Evolutionary conservation across 2,113 vertebrate genomes (phyloP).

Genomic region (Misgurnus mizolepis): DNA sequence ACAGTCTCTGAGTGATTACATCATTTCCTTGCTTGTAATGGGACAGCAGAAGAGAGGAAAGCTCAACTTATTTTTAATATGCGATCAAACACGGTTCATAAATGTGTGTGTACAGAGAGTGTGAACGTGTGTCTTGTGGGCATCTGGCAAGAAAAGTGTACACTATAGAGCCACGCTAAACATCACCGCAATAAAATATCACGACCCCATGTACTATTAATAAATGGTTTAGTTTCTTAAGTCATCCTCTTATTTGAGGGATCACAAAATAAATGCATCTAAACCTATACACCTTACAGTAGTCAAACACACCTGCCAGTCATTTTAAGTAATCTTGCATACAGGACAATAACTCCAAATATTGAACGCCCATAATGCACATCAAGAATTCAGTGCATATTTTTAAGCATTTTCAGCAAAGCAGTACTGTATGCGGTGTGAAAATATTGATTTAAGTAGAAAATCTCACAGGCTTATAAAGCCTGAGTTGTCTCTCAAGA

Average conservation of each 20-base stretch:
- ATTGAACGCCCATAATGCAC: too few relatives aligned
- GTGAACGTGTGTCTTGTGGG: not conserved
- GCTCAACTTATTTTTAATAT: conserved; percentile 38
- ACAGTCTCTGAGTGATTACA: conserved; percentile 24
- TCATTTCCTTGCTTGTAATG: conserved; percentile 13
- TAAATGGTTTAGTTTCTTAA: not conserved
- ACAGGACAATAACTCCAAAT: too few relatives aligned
- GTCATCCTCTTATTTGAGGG: not conserved
- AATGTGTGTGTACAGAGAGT: not conserved
- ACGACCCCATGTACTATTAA: not conserved
- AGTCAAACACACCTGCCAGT: too few relatives aligned
- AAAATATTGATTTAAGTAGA: too few relatives aligned
- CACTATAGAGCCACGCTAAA: not conserved
- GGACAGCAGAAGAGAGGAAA: conserved; percentile 26
- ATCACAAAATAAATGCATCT: not conserved
- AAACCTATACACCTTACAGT: too few relatives aligned
- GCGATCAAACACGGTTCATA: conserved; percentile 40
- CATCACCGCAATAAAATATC: not conserved
- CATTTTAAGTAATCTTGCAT: too few relatives aligned
- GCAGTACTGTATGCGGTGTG: too few relatives aligned
- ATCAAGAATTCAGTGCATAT: too few relatives aligned
- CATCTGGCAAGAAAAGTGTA: not conserved
- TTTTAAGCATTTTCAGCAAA: too few relatives aligned
- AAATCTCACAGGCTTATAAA: too few relatives aligned
- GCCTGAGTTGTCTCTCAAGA: too few relatives aligned